Evolutionary conservation across 1,140 invertebrate species (phyloP).

Genomic region (Drosophila kepulauana): DNA sequence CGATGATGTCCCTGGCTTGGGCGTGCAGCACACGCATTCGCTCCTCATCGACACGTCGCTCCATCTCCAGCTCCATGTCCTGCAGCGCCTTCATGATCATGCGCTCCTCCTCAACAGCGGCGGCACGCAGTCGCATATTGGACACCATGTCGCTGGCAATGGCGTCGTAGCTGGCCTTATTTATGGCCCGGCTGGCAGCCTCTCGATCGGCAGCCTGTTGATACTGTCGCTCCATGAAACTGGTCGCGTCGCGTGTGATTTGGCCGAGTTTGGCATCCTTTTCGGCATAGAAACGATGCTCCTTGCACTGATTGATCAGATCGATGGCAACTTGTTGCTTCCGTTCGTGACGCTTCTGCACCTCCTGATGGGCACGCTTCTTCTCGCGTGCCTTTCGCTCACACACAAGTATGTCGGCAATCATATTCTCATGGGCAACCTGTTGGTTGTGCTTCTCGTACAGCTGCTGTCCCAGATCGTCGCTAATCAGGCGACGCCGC

Average conservation of each 20-base stretch:
- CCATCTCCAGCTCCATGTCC: slow-evolving; percentile 46
- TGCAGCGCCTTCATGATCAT: slow-evolving; percentile 24
- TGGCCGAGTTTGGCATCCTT: slow-evolving; percentile 26
- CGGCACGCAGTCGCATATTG: slow-evolving; percentile 7
- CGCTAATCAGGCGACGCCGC: slow-evolving; percentile 41
- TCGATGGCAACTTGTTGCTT: slow-evolving; percentile 55
- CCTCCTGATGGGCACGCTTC: slow-evolving; percentile 18
- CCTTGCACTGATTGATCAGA: slow-evolving; percentile 48
- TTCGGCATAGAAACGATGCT: slow-evolving; percentile 52
- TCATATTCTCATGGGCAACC: slow-evolving; percentile 51
- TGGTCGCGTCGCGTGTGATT: slow-evolving; percentile 40
- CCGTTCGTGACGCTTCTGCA: slow-evolving; percentile 15
- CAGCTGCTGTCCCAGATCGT: slow-evolving; percentile 41
- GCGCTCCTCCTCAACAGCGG: slow-evolving; percentile 40
- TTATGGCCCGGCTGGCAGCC: neutral
- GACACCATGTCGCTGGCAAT: slow-evolving; percentile 19
- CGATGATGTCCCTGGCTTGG: slow-evolving; percentile 43
- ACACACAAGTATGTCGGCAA: slow-evolving; percentile 51
- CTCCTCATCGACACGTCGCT: slow-evolving; percentile 45
- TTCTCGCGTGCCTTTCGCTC: slow-evolving; percentile 52
- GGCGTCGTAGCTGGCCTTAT: slow-evolving; percentile 11
- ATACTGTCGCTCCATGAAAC: slow-evolving; percentile 64
- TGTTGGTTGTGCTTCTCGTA: slow-evolving; percentile 38
- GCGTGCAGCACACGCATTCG: slow-evolving; percentile 55
- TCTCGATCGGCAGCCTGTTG: slow-evolving; percentile 3